Conservation (phyloP, 2,888 invertebrate species). For the Rotaria macrura region DNA sequence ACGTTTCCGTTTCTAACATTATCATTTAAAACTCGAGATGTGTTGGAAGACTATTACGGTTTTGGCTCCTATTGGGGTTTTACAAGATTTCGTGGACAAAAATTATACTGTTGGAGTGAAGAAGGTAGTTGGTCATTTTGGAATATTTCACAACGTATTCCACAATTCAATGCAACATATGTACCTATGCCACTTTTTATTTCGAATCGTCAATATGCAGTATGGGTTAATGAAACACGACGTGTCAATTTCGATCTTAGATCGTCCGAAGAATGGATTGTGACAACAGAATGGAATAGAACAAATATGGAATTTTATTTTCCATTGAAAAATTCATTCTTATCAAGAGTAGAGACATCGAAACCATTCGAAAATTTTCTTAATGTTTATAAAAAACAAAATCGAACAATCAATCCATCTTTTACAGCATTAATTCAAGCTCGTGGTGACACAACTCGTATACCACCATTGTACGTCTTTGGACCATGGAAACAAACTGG, state of each 20-base stretch:
- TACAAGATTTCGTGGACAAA: background rate
- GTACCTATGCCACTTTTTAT: background rate
- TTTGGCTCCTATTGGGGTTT: background rate
- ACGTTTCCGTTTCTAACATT: background rate
- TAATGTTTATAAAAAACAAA: background rate
- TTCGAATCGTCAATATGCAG: background rate
- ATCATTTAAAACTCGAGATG: background rate
- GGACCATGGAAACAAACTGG: conserved; percentile 25
- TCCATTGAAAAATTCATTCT: background rate
- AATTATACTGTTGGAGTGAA: background rate
- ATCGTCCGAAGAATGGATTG: background rate
- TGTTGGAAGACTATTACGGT: background rate
- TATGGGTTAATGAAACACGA: background rate
- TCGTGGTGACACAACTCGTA: conserved; percentile 14
- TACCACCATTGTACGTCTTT: conserved; percentile 30
- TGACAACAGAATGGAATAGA: background rate
- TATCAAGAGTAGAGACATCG: background rate
- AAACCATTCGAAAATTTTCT: background rate
- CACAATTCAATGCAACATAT: background rate
- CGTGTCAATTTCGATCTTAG: background rate
- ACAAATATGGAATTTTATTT: background rate
- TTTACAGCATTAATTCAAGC: background rate
- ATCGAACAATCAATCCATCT: background rate
- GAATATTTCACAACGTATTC: background rate
- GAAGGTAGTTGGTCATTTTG: background rate